Evolutionary conservation across 1,140 invertebrate genomes (phyloP), one percentile per base, ranked within the genome.

Genomic region (Drosophila varians): DNA sequence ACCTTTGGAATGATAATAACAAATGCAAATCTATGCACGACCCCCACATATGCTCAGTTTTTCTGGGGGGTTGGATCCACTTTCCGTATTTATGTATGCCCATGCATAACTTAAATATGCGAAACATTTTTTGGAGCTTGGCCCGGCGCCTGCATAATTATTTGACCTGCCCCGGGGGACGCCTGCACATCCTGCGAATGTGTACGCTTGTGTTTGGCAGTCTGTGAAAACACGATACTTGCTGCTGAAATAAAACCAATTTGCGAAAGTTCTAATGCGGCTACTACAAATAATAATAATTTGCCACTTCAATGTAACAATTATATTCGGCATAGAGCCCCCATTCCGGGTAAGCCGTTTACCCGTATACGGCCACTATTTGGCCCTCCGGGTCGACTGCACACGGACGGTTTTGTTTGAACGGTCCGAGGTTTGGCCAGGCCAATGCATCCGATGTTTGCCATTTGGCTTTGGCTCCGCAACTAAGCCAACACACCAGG

Each of bases 291-390:
- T 78, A 70, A 83, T 82, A 77, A 74, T 71, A 71, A 38, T 80
- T 82, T 68, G 72, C 77, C 60, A 62, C 62, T 77, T 70, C 62
- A 82, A 82, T 56, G 66, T 70, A 60, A 49, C 78, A 82, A 82
- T 83, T 77, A 79, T 79, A 79, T 79, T 80, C 51, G 58, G 77
- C 55, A 56, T 18, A 34, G 36, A 9, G 62, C 60, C 31, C 46
- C 53, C 46, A 45, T 34, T 53, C 23, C 36, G 46, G 26, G 12
- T 65, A 65, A 66, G 38, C 62, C 62, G 26, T 66, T 66, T 40
- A 36, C 26, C 26, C 28, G 28, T 31, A 9, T 31, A 31, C 28
- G 28, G 28, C 28, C 11, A 31, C 11, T 31, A 11, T 9, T n/a
- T 31, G 28, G 28, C 28, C 28, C 28, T 31, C 11, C 3, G 36